Base-by-base conservation (phyloP, 2,113 vertebrate genomes). In the Catharus minimus region DNA sequence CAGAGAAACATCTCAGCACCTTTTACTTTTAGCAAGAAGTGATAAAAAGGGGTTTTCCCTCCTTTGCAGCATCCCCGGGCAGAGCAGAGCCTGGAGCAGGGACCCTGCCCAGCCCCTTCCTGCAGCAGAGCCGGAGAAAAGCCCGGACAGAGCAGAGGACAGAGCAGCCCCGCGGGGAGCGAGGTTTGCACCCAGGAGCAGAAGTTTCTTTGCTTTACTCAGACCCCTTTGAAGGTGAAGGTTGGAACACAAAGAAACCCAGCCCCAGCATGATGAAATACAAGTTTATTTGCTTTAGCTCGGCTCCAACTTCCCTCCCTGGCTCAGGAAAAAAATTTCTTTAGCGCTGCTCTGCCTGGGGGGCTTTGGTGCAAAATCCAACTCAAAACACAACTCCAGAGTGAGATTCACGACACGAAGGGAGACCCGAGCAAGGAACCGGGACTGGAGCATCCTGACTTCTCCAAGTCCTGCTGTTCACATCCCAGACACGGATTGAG, bases 231-330 rank as follows among this genome's bases (percentile, higher is more conserved):
- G 82, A 75, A 92, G 82, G 71, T 32, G 61, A 64, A 78, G 74
- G 44, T 9, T 84, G 82, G 2, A 89, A 79, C 90, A 91, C 88
- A 89, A 93, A 88, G 83, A 75, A 88, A 85, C 36, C 39, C 91
- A 57, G 50, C 64, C 83, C 43, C 76, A 41, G 50, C 74, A 14
- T 23, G 78, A 87, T 36, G 74, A 94, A 95, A 89, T 21, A 22
- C 73, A 66, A 80, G 84, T 89, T 89, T 74, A 77, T 89, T 93
- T 91, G 81, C 74, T 91, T 89, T 74, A 94, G 88, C 78, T 43
- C 0, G 0, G 20, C 49, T 56, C 79, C 92, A 89, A 0, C 50
- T 95, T 88, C 79, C 26, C 55, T 69, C 73, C 15, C 60, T 10
- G 50, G 56, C 64, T 73, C 47, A 47, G 44, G 74, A 32, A 53